These are phyloP conservation scores for Nannoperca australis DNA, from an alignment of 2,797 vertebrate species.

Conservation along the genomic window DNA sequence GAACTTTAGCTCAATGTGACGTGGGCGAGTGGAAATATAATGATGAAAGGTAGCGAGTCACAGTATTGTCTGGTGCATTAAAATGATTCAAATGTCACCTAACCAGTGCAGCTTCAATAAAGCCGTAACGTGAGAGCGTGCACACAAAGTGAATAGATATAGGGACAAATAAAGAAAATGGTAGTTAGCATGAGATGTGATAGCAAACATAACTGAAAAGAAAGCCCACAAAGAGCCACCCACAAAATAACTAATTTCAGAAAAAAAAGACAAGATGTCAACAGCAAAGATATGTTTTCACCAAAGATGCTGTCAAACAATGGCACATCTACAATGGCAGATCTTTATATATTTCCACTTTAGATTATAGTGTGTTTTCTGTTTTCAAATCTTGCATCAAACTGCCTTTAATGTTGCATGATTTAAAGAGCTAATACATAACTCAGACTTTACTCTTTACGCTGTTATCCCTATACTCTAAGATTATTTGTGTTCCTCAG, in stretches of 20 bases:
- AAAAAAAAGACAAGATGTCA: slow-evolving; percentile 17
- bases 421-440: slow-evolving; percentile 53
- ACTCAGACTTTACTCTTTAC: slow-evolving; percentile 33
- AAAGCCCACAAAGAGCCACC: slow-evolving; percentile 5
- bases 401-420: slow-evolving; percentile 32
- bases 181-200: slow-evolving; percentile 20
- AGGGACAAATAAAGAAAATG: slow-evolving; percentile 12
- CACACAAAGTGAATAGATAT: background rate
- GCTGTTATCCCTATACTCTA: slow-evolving; percentile 35
- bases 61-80: background rate
- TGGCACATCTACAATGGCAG: slow-evolving; percentile 33
- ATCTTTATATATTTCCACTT: slow-evolving; percentile 27
- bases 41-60: background rate
- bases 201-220: background rate
- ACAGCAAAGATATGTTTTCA: slow-evolving; percentile 8
- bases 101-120: background rate
- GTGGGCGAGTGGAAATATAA: background rate
- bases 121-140: background rate
- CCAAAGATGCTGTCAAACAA: slow-evolving; percentile 12
- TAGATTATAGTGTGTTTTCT: background rate
- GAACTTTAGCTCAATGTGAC: slow-evolving; percentile 17
- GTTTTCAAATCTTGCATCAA: slow-evolving; percentile 35
- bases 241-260: slow-evolving; percentile 22
- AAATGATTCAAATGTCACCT: background rate
- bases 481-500: slow-evolving; percentile 66